Base-by-base conservation (phyloP, 2,888 invertebrate species). In the Perizoma affinitatum region DNA sequence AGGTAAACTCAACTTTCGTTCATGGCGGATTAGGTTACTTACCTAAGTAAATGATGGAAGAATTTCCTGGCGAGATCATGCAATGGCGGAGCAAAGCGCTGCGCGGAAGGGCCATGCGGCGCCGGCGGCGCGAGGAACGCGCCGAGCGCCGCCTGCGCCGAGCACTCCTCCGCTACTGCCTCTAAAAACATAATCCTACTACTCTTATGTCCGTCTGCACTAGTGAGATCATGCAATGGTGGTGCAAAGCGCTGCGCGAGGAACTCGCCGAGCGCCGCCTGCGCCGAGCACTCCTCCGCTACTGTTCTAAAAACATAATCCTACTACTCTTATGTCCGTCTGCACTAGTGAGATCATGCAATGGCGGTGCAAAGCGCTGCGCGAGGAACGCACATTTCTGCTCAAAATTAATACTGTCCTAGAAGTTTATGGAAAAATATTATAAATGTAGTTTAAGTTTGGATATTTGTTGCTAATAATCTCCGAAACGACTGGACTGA, bases 41-140 rank as follows among this genome's bases (percentile, higher is more conserved):
- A 96, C 96, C 97, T 94, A 10, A 98, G 91, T 51, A 98, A 85
- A 77, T 96, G 96, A 80, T 98, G 97, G 80, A 97, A 98, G 90
- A 97, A 97, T 71, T 97, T 93, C 70, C 98, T 93, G 0, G 98
- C 97, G 43, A 98, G 92, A 80, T 97, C 96, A 71, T 96, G 95
- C 6, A 98, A 94, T 80, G 96, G 94, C 80, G 95, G 96, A 45
- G 96, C 95, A 83, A 95, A 97, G 5, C 95, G 94, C 65, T 94
- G 94, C 56, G 95, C 95, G 47, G 96, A 88, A 0, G 95, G 93
- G 47, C 94, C 92, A 35, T 94, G 92, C 8, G 97, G 95, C 41
- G 94, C 94, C 11, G 94, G 83, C 4, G 97, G 95, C 41, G 95
- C 94, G 76, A 96, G 95, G 86, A 95, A 98, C 64, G 96, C 95